Evolutionary conservation across 2,113 vertebrate species (phyloP), one percentile per base, ranked within the genome.

Genomic region (Prionailurus bengalensis): DNA sequence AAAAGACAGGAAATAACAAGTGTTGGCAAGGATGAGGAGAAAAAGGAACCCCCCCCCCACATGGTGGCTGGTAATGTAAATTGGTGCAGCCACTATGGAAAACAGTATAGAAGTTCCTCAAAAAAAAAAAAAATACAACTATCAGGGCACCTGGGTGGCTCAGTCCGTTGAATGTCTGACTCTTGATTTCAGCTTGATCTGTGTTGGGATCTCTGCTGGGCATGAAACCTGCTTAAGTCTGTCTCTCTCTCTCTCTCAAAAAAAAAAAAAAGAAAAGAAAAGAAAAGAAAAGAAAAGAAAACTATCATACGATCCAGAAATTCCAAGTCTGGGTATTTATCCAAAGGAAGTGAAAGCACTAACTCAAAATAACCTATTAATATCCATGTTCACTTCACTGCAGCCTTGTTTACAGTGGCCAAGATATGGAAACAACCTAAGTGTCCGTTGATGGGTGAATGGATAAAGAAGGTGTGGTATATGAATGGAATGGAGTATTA

Each of bases 241-340:
- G 42, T 45, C 42, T 45, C 0, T 45, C 45, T 23, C 58, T 61
- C 7, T 58, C 55, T 58, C 55, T 58, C 58, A 17, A 15, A 23
- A 21, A 21, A 7, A 58, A 23, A 21, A 23, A 2, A 21, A 21
- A 2, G 5, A 5, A 53, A 13, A 45, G 1, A 1, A 42, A 45
- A 45, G 42, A 21, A 58, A 58, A 9, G 1, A 7, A 8, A 58
- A 23, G 2, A 58, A 7, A 21, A 21, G 21, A 58, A 3, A 21
- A 51, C 45, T 48, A 48, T 31, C 74, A 31, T 48, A 31, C 10
- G 27, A 78, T 4, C 45, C 74, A 78, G 42, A 45, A 48, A 51
- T 78, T 78, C 74, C 45, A 48, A 15, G 16, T 51, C 74, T 48
- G 42, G 74, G 7, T 31, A 48, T 48, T 48, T 48, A 48, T 16